These are phyloP conservation scores for Aythya baeri DNA, from an alignment of 2,113 vertebrate genomes.

Conservation along the genomic window DNA sequence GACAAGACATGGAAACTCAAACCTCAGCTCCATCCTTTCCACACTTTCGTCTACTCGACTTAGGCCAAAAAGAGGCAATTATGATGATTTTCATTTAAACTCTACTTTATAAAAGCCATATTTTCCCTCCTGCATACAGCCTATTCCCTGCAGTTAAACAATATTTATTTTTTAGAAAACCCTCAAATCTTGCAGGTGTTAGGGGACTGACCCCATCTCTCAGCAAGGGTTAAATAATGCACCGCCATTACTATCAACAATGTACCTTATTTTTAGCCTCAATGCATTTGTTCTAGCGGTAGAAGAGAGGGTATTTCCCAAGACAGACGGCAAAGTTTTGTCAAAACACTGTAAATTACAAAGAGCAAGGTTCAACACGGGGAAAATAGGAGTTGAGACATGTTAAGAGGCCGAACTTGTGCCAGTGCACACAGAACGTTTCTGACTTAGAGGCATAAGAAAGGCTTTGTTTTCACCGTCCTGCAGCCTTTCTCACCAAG, in stretches of 20 bases:
- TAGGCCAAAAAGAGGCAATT: background rate
- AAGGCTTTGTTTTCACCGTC: background rate
- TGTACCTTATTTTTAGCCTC: background rate
- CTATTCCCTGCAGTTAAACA: background rate
- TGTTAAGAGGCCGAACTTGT: background rate
- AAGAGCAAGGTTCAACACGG: background rate
- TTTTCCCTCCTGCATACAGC: background rate
- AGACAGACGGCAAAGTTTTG: conserved; percentile 21
- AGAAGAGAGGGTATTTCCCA: conserved; percentile 34
- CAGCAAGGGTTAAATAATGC: background rate
- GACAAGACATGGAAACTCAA: background rate
- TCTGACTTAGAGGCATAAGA: conserved; percentile 34
- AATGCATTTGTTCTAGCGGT: background rate
- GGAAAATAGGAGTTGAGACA: conserved; percentile 10
- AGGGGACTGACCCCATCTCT: background rate
- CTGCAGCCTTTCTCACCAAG: conserved; percentile 23
- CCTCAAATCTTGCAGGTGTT: background rate
- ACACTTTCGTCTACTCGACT: background rate
- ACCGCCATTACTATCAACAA: background rate
- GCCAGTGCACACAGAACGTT: conserved; percentile 2
- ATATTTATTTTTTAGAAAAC: background rate
- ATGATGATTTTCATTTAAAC: background rate
- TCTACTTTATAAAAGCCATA: background rate
- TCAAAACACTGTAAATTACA: conserved; percentile 36
- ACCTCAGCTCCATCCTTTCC: background rate